Conservation (phyloP, 2,888 invertebrate genomes). For the Drosophila sordidula region DNA sequence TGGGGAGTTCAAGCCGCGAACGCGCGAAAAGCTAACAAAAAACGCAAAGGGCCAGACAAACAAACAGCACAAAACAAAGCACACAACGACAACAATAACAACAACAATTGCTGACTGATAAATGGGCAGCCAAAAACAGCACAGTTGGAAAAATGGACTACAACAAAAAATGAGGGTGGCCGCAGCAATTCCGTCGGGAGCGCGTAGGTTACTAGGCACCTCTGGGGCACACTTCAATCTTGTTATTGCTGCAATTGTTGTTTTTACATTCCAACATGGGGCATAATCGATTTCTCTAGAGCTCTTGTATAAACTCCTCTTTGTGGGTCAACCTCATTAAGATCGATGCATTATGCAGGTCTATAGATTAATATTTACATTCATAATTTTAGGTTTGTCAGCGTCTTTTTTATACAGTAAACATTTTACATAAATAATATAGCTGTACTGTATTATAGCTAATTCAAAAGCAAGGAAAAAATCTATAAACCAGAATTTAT, state of each 20-base stretch:
- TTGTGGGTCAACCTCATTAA: slow-evolving; percentile 26
- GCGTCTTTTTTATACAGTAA: background rate
- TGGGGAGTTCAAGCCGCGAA: slow-evolving; percentile 37
- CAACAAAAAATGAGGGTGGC: slow-evolving; percentile 11
- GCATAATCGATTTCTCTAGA: slow-evolving; percentile 45
- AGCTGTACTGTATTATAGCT: no score
- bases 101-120: slow-evolving; percentile 60
- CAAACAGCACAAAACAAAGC: slow-evolving; percentile 45
- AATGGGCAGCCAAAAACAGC: slow-evolving; percentile 59
- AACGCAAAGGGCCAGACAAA: slow-evolving; percentile 39
- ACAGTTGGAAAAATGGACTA: slow-evolving; percentile 23
- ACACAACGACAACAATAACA: slow-evolving; percentile 30
- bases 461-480: background rate
- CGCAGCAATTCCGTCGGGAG: background rate
- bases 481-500: background rate
- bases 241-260: slow-evolving; percentile 51
- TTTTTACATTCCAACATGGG: slow-evolving; percentile 28
- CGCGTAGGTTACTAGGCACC: slow-evolving; percentile 33
- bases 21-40: slow-evolving; percentile 74
- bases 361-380: slow-evolving; percentile 2
- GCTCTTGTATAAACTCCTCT: slow-evolving; percentile 14
- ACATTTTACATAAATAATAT: no score
- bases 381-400: background rate
- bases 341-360: slow-evolving; percentile 11
- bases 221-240: slow-evolving; percentile 52